Evolutionary conservation across 2,888 invertebrate genomes (phyloP).

Genomic region (Bombylius discolor): DNA sequence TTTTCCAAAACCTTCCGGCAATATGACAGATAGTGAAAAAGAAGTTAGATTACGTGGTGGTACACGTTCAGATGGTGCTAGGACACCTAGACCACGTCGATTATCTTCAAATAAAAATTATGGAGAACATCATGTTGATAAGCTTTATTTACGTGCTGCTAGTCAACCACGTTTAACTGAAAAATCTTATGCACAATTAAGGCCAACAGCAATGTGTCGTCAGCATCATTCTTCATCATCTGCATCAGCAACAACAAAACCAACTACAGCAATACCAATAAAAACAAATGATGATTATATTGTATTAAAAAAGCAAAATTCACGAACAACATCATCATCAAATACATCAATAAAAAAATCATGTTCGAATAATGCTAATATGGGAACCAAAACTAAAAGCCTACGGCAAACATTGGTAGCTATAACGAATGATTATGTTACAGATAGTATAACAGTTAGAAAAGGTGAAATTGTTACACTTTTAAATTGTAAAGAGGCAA

Average conservation of each 20-base stretch:
- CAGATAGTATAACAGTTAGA: slow-evolving; percentile 46
- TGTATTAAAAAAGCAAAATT: slow-evolving; percentile 8
- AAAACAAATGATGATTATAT: slow-evolving; percentile 28
- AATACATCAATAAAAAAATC: slow-evolving; percentile 15
- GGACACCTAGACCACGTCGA: slow-evolving; percentile 37
- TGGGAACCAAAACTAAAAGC: slow-evolving; percentile 20
- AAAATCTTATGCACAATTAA: slow-evolving; percentile 34
- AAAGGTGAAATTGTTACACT: slow-evolving; percentile 66
- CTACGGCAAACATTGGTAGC: slow-evolving; percentile 57
- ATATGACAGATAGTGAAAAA: slow-evolving; percentile 69
- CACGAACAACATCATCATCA: background rate
- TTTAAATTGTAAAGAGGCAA: slow-evolving; percentile 43
- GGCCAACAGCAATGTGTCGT: slow-evolving; percentile 25
- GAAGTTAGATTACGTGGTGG: slow-evolving; percentile 45
- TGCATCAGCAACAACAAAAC: background rate
- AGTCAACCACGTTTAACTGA: slow-evolving; percentile 40
- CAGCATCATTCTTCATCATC: slow-evolving; percentile 1
- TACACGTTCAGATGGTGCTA: slow-evolving; percentile 56
- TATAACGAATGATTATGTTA: slow-evolving; percentile 53
- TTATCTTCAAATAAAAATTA: slow-evolving; percentile 20
- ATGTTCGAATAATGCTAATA: background rate
- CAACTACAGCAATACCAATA: background rate
- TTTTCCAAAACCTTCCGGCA: slow-evolving; percentile 67
- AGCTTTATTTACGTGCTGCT: slow-evolving; percentile 50
- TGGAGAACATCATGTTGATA: slow-evolving; percentile 60